Percentiles rank a stretch among this genome's conserved stretches.
Conservation (phyloP, 2,113 vertebrate species). For the Patagioenas fasciata region DNA sequence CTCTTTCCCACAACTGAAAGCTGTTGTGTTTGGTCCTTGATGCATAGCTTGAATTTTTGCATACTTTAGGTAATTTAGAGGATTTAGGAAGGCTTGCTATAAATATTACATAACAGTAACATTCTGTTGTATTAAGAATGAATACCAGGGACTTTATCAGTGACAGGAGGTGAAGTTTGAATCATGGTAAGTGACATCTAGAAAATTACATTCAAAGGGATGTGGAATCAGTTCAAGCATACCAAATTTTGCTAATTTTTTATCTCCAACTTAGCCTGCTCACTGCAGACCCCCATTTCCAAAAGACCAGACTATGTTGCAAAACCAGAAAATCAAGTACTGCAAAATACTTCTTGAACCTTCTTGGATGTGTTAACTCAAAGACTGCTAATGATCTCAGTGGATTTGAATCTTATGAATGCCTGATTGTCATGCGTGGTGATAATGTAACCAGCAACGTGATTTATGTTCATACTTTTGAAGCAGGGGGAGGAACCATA, state of each 20-base stretch:
- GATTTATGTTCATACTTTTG: slow-evolving; percentile 35
- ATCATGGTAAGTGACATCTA: not conserved
- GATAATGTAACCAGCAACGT: slow-evolving; percentile 17
- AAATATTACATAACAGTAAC: slow-evolving; percentile 49
- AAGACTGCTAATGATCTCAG: slow-evolving; percentile 34
- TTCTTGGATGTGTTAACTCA: slow-evolving; percentile 1
- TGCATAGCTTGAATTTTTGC: slow-evolving; percentile 63
- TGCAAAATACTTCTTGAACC: slow-evolving; percentile 12
- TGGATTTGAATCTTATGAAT: slow-evolving; percentile 43
- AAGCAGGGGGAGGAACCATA: not conserved
- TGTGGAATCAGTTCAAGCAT: not conserved
- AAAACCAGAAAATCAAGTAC: slow-evolving; percentile 60
- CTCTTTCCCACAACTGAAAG: slow-evolving; percentile 48
- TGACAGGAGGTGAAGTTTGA: not conserved
- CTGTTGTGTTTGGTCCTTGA: slow-evolving; percentile 34
- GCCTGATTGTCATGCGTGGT: not conserved
- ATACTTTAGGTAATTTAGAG: slow-evolving; percentile 54
- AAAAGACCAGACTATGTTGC: slow-evolving; percentile 26
- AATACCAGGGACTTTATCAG: not conserved
- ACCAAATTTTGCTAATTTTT: slow-evolving; percentile 8
- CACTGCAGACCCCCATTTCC: not conserved
- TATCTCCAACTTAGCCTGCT: not conserved
- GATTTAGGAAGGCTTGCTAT: slow-evolving; percentile 46
- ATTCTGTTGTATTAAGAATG: not conserved
- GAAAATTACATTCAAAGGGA: not conserved